Evolutionary conservation across 2,797 vertebrate genomes (phyloP), one percentile per base, ranked within the genome.

Genomic region (Enteromius trimaculatus): DNA sequence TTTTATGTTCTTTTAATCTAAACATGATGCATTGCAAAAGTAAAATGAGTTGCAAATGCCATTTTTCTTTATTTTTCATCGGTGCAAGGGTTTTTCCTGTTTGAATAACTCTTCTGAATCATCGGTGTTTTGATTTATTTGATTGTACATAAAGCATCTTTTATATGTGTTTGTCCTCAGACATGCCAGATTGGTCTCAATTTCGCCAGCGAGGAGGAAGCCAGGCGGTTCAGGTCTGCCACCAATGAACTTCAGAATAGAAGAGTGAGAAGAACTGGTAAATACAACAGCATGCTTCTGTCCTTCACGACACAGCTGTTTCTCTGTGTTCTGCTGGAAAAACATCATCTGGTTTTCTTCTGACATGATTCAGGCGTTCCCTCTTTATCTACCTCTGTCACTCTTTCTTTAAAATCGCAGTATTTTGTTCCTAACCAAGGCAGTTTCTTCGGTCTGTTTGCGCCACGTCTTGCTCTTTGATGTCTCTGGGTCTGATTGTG

Each of bases 151-250:
- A 42, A 47, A 77, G n/a, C 53, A 9, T 66, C 8, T 31, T 77
- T 29, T 64, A 11, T 87, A 84, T 77, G 21, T 66, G 17, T 53
- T 37, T 16, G 26, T 79, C 42, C 44, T n/a, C 87, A 94, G 94
- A 80, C 86, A 23, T 96, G 95, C 94, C 97, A 98, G 93, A 94
- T 98, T 92, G 97, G 97, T 91, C 94, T 99, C 92, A 99, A 99
- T 95, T 99, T 98, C 93, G 95, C 97, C 92, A 97, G 82, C 84
- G 97, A 98, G 93, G 97, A 98, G 90, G 98, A 99, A 93, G 93
- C 95, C 91, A 97, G 96, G 91, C 95, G 92, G 88, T 98, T 99
- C 92, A 92, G 94, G 70, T 88, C 84, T 88, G 89, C 93, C 37
- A 53, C 96, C 87, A 84, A 83, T 23, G 97, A 98, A 3, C 91